Percentiles rank a stretch among this genome's conserved stretches.
Evolutionary conservation across 1,140 invertebrate species (phyloP).

Genomic region (Maniola jurtina): DNA sequence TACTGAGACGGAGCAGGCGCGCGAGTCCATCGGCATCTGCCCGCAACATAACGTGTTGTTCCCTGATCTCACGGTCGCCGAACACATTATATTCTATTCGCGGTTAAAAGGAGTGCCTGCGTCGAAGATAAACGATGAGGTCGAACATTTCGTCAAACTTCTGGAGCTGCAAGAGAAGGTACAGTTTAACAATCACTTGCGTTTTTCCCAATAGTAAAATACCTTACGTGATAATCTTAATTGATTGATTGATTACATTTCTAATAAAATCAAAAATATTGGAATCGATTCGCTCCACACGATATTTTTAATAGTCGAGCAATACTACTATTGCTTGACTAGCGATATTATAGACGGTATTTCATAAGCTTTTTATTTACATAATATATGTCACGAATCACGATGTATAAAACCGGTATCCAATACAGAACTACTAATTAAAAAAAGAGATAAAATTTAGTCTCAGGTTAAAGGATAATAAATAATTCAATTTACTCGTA

Average conservation of each 20-base stretch:
- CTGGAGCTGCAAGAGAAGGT: slow-evolving; percentile 82
- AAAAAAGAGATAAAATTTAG: too few species aligned
- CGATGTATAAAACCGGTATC: too few species aligned
- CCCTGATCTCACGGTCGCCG: slow-evolving; percentile 92
- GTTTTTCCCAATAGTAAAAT: background rate
- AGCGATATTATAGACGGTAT: too few species aligned
- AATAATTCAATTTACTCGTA: background rate
- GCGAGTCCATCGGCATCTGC: slow-evolving; percentile 90
- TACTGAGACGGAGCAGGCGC: slow-evolving; percentile 79
- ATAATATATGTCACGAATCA: too few species aligned
- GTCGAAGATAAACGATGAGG: slow-evolving; percentile 76
- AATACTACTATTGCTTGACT: too few species aligned
- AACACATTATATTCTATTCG: slow-evolving; percentile 94
- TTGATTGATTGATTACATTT: too few species aligned
- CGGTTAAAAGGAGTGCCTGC: slow-evolving; percentile 85
- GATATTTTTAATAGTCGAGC: too few species aligned
- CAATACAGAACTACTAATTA: too few species aligned
- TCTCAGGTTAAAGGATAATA: background rate
- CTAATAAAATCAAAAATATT: too few species aligned
- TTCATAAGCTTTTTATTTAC: too few species aligned
- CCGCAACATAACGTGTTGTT: slow-evolving; percentile 98
- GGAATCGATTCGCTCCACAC: too few species aligned
- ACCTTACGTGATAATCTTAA: too few species aligned
- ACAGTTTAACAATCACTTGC: background rate
- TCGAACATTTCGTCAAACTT: slow-evolving; percentile 82